Base-by-base conservation (phyloP, 2,888 invertebrate genomes). In the Orthonevra nobilis region DNA sequence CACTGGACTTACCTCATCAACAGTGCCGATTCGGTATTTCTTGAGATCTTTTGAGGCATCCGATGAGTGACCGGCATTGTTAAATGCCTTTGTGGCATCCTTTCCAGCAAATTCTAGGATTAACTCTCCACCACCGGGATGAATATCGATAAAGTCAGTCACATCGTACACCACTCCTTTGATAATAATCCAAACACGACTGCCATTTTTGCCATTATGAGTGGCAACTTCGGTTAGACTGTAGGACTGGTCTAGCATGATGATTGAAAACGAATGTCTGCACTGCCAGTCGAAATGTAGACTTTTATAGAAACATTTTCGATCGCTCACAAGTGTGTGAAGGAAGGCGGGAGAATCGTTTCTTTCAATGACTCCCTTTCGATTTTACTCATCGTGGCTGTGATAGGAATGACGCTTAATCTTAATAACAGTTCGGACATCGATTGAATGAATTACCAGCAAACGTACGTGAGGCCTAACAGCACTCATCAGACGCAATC, bases 151-250 rank as follows among this genome's bases (percentile, higher is more conserved):
- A 84, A 92, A 94, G 5, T 90, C 88, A 1, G 93, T 93, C 81
- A 94, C 90, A 87, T 95, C 93, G 84, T 94, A 94, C 2, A 95
- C 92, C 17, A 83, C 85, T 84, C 93, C 92, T 83, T 91, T 92
- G 82, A 92, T 89, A 19, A 94, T 90, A 42, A 94, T 86, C 94
- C 94, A 94, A 0, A 90, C 85, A 0, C 90, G 89, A 0, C 89
- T 84, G 2, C 90, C 90, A 30, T 90, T 89, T 81, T 88, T 88
- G 0, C 94, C 94, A 84, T 92, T 90, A 50, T 91, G 89, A 32
- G 87, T 84, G 1, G 91, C 87, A 58, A 94, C 91, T 82, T 94
- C 92, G 4, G 90, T 90, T 19, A 89, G 83, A 9, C 90, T 83
- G 79, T 85, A 88, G 34, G 82, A 56, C 68, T 85, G 82, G 34